phyloP scores from a whole-genome alignment of 2,113 vertebrate genomes.

The Plotosus lineatus region DNA sequence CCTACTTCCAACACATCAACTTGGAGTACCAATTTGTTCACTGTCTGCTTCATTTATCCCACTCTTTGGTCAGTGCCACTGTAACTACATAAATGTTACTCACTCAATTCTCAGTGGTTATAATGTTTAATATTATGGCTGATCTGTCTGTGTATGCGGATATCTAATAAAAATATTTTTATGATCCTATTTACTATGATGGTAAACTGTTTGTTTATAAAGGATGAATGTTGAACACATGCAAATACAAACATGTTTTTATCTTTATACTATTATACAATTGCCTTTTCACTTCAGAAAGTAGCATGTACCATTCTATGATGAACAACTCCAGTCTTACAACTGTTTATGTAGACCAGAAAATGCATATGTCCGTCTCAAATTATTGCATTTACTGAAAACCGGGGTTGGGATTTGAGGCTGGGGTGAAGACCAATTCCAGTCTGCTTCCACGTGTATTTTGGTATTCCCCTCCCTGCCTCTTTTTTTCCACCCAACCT shows the following conservation, averaged over 20 bases:
- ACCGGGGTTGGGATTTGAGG: background rate
- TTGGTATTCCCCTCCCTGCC: conserved; percentile 18
- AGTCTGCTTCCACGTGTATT: conserved; percentile 40
- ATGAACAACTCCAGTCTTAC: background rate
- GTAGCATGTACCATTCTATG: background rate
- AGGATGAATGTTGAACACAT: background rate
- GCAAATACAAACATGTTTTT: background rate
- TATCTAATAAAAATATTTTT: too few relatives aligned
- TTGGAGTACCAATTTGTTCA: too few relatives aligned
- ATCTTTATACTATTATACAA: too few relatives aligned
- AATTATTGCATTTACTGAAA: background rate
- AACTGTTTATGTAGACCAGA: background rate
- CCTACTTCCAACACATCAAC: too few relatives aligned
- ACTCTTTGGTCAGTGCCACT: too few relatives aligned
- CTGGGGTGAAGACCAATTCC: conserved; percentile 18
- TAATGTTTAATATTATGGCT: too few relatives aligned
- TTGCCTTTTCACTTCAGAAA: background rate
- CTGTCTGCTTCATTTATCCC: too few relatives aligned
- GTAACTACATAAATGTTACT: too few relatives aligned
- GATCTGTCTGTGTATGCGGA: too few relatives aligned
- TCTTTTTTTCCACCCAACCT: background rate
- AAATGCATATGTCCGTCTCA: background rate
- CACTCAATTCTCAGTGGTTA: too few relatives aligned
- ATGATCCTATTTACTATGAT: background rate
- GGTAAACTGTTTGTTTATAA: background rate